These are phyloP conservation scores for Chinchilla lanigera DNA, from an alignment of 2,113 vertebrate species.

Conservation along the genomic window DNA sequence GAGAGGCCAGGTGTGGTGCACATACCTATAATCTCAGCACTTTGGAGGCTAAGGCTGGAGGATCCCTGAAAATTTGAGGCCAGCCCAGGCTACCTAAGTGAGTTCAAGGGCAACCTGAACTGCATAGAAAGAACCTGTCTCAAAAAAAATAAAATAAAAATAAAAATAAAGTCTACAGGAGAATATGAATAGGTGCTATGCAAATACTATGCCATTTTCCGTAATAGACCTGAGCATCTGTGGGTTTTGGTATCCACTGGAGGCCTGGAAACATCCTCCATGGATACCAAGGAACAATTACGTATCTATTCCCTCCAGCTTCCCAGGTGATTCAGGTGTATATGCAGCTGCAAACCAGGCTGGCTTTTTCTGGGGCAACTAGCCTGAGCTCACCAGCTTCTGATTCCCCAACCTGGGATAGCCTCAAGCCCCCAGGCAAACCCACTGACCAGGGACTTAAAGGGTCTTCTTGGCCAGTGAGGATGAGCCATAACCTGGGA, in stretches of 20 bases:
- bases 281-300: background rate
- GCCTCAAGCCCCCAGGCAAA: background rate
- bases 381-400: background rate
- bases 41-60: background rate
- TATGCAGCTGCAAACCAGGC: background rate
- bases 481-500: background rate
- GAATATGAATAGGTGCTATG: background rate
- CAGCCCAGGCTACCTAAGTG: too few relatives aligned
- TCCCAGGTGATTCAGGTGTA: background rate
- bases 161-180: background rate
- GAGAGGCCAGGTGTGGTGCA: background rate
- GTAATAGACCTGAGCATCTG: background rate
- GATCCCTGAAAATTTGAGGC: background rate
- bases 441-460: background rate
- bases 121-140: background rate
- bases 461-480: background rate
- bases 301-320: background rate
- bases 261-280: background rate
- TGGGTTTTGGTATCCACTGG: background rate
- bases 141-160: background rate
- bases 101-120: background rate
- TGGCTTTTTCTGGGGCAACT: background rate
- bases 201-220: background rate
- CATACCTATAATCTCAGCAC: background rate
- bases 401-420: background rate